Percentiles rank a stretch among this genome's conserved stretches.
Evolutionary conservation across 2,888 invertebrate genomes (phyloP).

Genomic region (Mylabris sibirica): DNA sequence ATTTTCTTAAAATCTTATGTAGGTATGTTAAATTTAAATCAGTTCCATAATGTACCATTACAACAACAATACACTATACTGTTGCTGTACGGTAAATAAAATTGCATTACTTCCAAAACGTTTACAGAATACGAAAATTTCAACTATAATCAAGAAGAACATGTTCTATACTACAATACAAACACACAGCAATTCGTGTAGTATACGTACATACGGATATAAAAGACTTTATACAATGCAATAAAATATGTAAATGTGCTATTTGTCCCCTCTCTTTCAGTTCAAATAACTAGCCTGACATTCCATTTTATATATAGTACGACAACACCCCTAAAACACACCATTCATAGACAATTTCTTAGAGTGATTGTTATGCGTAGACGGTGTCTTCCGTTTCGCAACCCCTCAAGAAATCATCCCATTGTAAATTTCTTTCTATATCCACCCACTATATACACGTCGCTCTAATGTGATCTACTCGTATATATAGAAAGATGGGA

Average conservation of each 20-base stretch:
- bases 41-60: neutral
- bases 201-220: conserved; percentile 31
- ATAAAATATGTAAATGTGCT: conserved; percentile 57
- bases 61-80: too few species aligned
- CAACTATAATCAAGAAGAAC: conserved; percentile 39
- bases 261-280: conserved; percentile 47
- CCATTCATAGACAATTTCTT: conserved; percentile 46
- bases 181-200: too few species aligned
- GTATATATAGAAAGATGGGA: conserved; percentile 18
- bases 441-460: neutral
- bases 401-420: conserved; percentile 44
- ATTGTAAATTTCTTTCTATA: neutral
- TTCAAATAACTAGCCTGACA: conserved; percentile 48
- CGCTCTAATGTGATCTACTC: conserved; percentile 29
- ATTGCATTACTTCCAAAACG: conserved; percentile 46
- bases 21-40: neutral
- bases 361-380: conserved; percentile 42
- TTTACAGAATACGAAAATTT: conserved; percentile 44
- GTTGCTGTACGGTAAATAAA: conserved; percentile 41
- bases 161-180: conserved; percentile 8
- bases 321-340: neutral
- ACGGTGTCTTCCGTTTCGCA: conserved; percentile 42
- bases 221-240: conserved; percentile 44
- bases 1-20: too few species aligned
- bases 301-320: conserved; percentile 31